Conservation (phyloP, 2,797 vertebrate species). For the Sebastes vulpes region DNA sequence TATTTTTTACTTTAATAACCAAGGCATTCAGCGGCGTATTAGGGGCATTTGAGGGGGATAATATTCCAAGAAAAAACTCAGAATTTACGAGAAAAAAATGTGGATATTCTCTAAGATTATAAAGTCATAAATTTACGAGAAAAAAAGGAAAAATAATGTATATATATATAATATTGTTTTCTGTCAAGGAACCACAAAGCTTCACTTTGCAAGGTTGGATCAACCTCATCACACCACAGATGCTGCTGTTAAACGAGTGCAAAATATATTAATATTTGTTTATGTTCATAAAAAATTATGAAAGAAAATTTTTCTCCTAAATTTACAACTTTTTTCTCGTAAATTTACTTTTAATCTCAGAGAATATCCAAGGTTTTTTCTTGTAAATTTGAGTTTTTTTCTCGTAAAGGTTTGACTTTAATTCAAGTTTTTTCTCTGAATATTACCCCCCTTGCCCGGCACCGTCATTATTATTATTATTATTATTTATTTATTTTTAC, state of each 20-base stretch:
- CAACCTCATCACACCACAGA: not conserved
- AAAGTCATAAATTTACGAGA: no score
- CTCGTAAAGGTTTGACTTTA: not conserved
- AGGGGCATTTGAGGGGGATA: not conserved
- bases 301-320: not conserved
- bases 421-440: not conserved
- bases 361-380: not conserved
- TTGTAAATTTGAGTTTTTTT: not conserved
- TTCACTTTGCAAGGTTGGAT: not conserved
- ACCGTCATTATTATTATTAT: not conserved
- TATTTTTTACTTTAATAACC: rapidly evolving
- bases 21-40: rapidly evolving
- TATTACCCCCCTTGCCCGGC: not conserved
- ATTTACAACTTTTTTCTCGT: no score
- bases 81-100: no score
- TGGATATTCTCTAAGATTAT: no score
- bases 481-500: not conserved
- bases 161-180: no score
- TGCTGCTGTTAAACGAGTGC: no score
- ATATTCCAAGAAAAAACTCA: not conserved
- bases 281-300: not conserved
- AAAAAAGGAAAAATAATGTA: no score
- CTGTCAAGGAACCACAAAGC: no score
- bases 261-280: no score
- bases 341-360: not conserved